Evolutionary conservation across 2,113 vertebrate genomes (phyloP), one percentile per base, ranked within the genome.

Genomic region (Neolamprologus brichardi): DNA sequence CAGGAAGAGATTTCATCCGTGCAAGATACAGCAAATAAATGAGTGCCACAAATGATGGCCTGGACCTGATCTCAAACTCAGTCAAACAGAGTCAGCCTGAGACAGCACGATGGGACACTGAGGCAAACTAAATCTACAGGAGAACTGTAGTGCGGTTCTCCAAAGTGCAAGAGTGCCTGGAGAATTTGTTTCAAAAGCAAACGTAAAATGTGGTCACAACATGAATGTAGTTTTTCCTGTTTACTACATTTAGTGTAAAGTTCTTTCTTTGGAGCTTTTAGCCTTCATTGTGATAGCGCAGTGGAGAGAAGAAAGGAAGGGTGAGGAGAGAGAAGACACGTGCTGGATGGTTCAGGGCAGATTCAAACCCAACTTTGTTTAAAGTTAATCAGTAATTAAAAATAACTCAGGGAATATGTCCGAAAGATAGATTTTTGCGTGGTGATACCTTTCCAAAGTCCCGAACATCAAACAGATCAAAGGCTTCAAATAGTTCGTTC

Each of bases 391-490:
- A 20, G 32, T 67, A 67, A 37, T 67, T 67, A 49, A 12, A 75
- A 49, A 49, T 51, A 5, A 30, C 44, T 32, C 10, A n/a, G 11
- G 25, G 10, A 18, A 51, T 30, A 51, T 51, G 17, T 51, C 6
- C 2, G 3, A 51, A n/a, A 30, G 72, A 51, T 32, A 8, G 17
- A 51, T 32, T 77, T 49, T 51, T 15, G 51, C 1, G 5, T 46
- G 28, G 6, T 6, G 2, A 20, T 83, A 99, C 98, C 98, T 99
- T 99, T 78, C 94, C 98, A 2, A 99, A 99, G 87, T 99, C 98
- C 54, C 97, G 96, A 20, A 99, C 98, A 1, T 99, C 98, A 0
- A 99, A 99, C 81, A 99, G 97, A 94, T 99, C 98, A 0, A 99
- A 99, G 82, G 97, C 97, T 6, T 99, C 98, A 0, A 99, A 99